Evolutionary conservation across 2,113 vertebrate species (phyloP).

Genomic region (Nestor notabilis): DNA sequence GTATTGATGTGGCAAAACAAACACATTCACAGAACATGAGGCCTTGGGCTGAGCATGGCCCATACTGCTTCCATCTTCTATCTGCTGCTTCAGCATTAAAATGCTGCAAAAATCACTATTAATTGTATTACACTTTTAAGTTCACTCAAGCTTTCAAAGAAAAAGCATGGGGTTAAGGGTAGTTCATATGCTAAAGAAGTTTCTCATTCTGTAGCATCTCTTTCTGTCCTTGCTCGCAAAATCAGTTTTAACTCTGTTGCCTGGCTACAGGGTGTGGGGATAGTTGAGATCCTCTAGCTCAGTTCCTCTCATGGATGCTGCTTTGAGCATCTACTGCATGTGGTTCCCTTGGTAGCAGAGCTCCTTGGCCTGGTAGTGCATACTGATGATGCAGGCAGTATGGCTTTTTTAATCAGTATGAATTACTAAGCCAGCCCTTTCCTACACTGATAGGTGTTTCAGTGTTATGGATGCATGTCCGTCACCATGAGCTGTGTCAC

Average conservation of each 20-base stretch:
- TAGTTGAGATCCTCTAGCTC: accelerated
- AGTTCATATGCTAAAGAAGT: accelerated
- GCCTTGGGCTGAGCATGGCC: not conserved
- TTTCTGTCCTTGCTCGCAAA: accelerated
- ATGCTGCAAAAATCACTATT: accelerated
- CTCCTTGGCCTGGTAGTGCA: accelerated
- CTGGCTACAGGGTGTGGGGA: accelerated
- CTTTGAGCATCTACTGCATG: accelerated
- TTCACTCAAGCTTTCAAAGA: accelerated
- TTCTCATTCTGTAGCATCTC: not conserved
- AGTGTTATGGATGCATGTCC: accelerated
- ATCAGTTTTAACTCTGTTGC: not conserved
- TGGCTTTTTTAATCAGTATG: not conserved
- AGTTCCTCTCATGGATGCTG: accelerated
- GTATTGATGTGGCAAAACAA: accelerated
- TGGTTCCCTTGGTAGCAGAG: not conserved
- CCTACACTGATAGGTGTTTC: no score
- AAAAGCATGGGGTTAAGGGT: accelerated
- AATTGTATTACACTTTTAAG: accelerated
- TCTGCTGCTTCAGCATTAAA: accelerated
- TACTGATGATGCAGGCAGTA: not conserved
- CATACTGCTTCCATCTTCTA: accelerated
- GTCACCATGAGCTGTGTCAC: accelerated
- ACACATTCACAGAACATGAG: not conserved
- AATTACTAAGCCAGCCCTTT: not conserved